Evolutionary conservation across 1,140 invertebrate genomes (phyloP).

Genomic region (Geopemphigus sp.): DNA sequence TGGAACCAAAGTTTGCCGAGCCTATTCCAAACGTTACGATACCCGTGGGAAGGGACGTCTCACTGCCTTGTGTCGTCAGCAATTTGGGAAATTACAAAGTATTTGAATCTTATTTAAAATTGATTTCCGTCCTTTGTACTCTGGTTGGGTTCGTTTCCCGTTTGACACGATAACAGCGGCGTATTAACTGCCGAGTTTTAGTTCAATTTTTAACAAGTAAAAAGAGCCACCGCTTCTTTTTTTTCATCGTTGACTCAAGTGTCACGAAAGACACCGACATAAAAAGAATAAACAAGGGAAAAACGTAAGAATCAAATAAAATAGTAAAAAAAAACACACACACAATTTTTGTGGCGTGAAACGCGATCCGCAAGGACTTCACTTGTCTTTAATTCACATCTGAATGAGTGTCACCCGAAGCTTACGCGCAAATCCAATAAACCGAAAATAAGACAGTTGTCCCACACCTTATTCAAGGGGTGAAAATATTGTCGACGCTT

Average conservation of each 20-base stretch:
- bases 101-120: slow-evolving; percentile 54
- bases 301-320: slow-evolving; percentile 15
- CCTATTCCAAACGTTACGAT: slow-evolving; percentile 86
- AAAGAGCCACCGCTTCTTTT: neutral
- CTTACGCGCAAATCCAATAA: slow-evolving; percentile 2
- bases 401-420: neutral
- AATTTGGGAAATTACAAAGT: slow-evolving; percentile 82
- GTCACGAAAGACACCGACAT: slow-evolving; percentile 1
- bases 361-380: neutral
- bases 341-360: slow-evolving; percentile 6
- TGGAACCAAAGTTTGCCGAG: slow-evolving; percentile 76
- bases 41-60: slow-evolving; percentile 80
- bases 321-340: slow-evolving; percentile 21
- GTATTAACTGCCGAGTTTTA: neutral
- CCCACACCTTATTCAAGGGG: neutral
- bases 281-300: neutral
- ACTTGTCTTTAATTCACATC: slow-evolving; percentile 9
- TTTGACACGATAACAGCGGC: neutral
- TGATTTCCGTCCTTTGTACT: neutral
- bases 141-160: neutral
- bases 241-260: slow-evolving; percentile 28
- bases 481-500: no score
- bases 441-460: neutral
- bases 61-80: slow-evolving; percentile 81
- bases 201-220: slow-evolving; percentile 39